A percentile compares a stretch with the other conserved stretches of the same genome.
Conservation (phyloP, 2,113 vertebrate species). For the Serinus canaria region DNA sequence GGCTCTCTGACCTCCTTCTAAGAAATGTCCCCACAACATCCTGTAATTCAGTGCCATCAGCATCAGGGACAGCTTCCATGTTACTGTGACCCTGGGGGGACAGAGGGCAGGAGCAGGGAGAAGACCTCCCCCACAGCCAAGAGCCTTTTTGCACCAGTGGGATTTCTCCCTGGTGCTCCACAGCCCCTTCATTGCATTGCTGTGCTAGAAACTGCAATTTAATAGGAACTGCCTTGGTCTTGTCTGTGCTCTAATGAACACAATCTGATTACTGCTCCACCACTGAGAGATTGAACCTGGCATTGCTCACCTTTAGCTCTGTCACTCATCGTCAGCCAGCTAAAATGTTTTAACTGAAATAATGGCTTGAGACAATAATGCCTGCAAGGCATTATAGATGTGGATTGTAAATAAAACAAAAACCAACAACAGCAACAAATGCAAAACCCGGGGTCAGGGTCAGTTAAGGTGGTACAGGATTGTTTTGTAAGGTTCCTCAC, state of each 20-base stretch:
- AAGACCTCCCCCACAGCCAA: background rate
- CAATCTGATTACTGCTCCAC: constrained; percentile 55
- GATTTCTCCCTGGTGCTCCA: constrained; percentile 9
- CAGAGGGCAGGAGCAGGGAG: background rate
- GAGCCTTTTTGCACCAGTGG: constrained; percentile 1
- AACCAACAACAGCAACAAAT: background rate
- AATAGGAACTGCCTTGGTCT: constrained; percentile 17
- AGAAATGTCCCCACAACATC: background rate
- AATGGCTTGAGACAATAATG: background rate
- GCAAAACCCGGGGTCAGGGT: background rate
- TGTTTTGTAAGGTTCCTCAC: background rate
- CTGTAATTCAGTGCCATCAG: background rate
- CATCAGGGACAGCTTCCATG: background rate
- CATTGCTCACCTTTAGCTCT: constrained; percentile 34
- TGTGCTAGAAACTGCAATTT: constrained; percentile 30
- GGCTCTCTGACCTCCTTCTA: background rate
- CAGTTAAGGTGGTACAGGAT: background rate
- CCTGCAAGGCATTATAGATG: background rate
- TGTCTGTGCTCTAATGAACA: constrained; percentile 42
- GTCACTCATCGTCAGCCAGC: constrained; percentile 20
- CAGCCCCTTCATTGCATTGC: constrained; percentile 56
- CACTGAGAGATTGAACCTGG: constrained; percentile 57
- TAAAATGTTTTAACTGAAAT: constrained; percentile 39
- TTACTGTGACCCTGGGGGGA: background rate
- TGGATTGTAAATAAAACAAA: background rate